Percentiles rank a stretch among this genome's conserved stretches.
Evolutionary conservation across 2,113 vertebrate species (phyloP).

Genomic region (Rhineura floridana): DNA sequence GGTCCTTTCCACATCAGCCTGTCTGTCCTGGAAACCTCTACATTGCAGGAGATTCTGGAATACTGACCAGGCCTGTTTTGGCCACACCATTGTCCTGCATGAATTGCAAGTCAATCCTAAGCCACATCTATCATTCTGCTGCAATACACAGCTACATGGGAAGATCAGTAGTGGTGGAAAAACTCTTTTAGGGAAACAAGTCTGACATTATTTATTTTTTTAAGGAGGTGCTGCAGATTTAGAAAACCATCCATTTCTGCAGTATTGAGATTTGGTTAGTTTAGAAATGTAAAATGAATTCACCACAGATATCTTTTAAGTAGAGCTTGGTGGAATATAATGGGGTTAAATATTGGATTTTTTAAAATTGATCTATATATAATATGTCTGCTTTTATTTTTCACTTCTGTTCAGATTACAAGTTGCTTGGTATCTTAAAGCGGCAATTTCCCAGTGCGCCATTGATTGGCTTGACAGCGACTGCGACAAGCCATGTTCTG

Average conservation of each 20-base stretch:
- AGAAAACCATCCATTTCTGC: not conserved
- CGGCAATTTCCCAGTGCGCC: slow-evolving; percentile 91
- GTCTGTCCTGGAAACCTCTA: not conserved
- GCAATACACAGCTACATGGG: no score
- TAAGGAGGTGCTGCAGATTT: not conserved
- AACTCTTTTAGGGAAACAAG: not conserved
- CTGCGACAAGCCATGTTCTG: slow-evolving; percentile 89
- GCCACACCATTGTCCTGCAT: not conserved
- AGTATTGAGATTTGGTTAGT: not conserved
- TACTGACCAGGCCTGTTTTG: not conserved
- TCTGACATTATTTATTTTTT: not conserved
- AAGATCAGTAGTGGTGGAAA: not conserved
- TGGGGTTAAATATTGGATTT: not conserved
- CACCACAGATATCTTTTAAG: not conserved
- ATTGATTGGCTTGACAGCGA: slow-evolving; percentile 92
- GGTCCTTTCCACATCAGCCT: not conserved
- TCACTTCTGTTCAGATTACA: slow-evolving; percentile 83
- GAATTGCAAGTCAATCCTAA: not conserved
- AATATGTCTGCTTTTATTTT: slow-evolving; percentile 3
- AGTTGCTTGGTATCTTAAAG: slow-evolving; percentile 94
- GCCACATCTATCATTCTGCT: not conserved
- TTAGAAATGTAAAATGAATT: not conserved
- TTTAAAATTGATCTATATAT: not conserved
- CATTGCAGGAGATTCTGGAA: not conserved
- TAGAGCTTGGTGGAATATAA: not conserved